Conservation (phyloP, 2,797 vertebrate genomes). For the Furcifer pardalis region DNA sequence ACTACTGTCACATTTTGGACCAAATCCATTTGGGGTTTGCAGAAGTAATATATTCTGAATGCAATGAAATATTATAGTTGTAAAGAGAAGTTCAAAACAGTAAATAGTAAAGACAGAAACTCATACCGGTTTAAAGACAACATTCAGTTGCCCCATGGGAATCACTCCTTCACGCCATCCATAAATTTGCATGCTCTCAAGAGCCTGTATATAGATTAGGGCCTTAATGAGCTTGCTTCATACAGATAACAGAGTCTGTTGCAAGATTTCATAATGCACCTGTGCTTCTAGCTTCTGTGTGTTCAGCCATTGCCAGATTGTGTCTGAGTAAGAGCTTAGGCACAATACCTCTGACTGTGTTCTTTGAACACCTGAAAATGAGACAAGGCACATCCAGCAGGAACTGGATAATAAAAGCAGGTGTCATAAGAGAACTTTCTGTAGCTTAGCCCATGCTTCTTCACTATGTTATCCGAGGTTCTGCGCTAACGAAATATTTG, state of each 20-base stretch:
- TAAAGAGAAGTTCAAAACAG: neutral
- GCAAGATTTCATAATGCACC: conserved; percentile 56
- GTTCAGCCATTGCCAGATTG: conserved; percentile 49
- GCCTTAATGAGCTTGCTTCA: conserved; percentile 70
- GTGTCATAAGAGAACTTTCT: neutral
- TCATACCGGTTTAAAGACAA: neutral
- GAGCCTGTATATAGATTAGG: conserved; percentile 59
- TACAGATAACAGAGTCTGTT: conserved; percentile 62
- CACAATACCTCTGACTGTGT: neutral
- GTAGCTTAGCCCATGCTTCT: neutral
- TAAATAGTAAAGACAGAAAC: neutral
- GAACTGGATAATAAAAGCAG: neutral
- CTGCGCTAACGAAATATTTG: too few relatives aligned
- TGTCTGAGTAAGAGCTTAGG: neutral
- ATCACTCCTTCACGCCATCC: neutral
- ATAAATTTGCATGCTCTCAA: conserved; percentile 45
- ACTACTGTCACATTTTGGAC: neutral
- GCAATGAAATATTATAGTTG: neutral
- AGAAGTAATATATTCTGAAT: neutral
- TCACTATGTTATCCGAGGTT: neutral
- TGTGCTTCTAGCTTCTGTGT: conserved; percentile 61
- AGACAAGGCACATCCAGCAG: neutral
- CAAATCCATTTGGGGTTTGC: neutral
- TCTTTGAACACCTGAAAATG: neutral
- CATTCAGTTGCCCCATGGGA: neutral